These are phyloP conservation scores for Germaria angustata DNA, from an alignment of 2,888 invertebrate genomes.

Conservation along the genomic window DNA sequence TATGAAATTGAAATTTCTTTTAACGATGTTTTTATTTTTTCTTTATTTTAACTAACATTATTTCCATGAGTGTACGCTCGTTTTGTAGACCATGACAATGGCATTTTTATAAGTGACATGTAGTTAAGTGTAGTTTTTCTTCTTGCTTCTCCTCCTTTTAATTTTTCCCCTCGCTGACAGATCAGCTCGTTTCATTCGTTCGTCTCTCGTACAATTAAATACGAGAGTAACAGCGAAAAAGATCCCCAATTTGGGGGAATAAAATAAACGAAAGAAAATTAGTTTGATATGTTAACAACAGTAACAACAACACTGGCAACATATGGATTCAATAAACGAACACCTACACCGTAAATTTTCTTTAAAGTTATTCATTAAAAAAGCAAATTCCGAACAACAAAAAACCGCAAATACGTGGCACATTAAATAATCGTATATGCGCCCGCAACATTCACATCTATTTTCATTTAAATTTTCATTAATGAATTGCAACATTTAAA, in stretches of 20 bases:
- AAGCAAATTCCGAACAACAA: neutral
- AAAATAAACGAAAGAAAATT: constrained; percentile 12
- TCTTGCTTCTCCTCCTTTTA: neutral
- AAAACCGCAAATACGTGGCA: neutral
- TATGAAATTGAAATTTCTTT: no score
- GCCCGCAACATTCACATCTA: neutral
- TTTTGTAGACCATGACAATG: constrained; percentile 55
- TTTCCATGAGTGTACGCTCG: constrained; percentile 19
- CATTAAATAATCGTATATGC: neutral
- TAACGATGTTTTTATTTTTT: no score
- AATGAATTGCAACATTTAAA: constrained; percentile 51
- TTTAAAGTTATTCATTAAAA: neutral
- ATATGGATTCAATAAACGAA: neutral
- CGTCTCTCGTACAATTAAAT: constrained; percentile 35
- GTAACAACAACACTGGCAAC: neutral
- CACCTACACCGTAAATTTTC: neutral
- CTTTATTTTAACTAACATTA: neutral
- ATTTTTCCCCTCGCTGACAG: constrained; percentile 21
- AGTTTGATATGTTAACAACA: constrained; percentile 36
- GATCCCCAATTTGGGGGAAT: constrained; percentile 2
- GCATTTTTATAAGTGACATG: constrained; percentile 56
- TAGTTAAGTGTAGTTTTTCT: constrained; percentile 27
- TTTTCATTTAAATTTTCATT: constrained; percentile 47
- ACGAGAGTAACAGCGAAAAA: constrained; percentile 1
- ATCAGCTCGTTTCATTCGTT: constrained; percentile 44